A percentile compares a stretch with the other conserved stretches of the same genome.
phyloP scores from a whole-genome alignment of 2,113 vertebrate species.

The Sialia sialis region DNA sequence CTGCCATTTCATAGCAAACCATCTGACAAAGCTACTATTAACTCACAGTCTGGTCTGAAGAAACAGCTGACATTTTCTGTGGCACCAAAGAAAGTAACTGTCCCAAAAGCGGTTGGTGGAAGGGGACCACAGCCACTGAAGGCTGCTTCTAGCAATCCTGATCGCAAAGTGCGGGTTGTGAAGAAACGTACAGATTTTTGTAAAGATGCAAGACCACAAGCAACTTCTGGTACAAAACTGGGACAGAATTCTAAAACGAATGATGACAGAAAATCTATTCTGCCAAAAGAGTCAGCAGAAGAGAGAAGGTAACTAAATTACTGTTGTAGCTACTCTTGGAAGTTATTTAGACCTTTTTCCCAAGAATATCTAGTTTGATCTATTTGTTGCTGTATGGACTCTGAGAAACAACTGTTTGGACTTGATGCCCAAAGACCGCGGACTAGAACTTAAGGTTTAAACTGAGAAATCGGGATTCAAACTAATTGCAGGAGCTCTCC shows the following conservation, averaged over 20 bases:
- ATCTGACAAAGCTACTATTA: constrained; percentile 36
- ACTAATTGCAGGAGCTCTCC: neutral
- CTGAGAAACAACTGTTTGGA: neutral
- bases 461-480: neutral
- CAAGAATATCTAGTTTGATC: neutral
- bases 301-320: constrained; percentile 77
- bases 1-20: constrained; percentile 47
- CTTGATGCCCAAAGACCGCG: neutral
- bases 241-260: neutral
- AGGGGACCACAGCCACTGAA: neutral
- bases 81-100: neutral
- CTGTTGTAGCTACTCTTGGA: neutral
- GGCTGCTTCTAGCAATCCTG: neutral
- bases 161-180: neutral
- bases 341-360: neutral
- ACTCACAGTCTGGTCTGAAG: neutral
- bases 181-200: neutral
- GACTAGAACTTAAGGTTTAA: neutral
- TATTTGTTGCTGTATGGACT: neutral
- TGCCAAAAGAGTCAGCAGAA: constrained; percentile 69
- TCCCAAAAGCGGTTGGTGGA: neutral
- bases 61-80: neutral
- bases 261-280: constrained; percentile 61
- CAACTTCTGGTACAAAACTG: neutral
- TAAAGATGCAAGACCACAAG: neutral